Evolutionary conservation across 2,797 vertebrate species (phyloP), one percentile per base, ranked within the genome.

Genomic region (Taeniopygia guttata): DNA sequence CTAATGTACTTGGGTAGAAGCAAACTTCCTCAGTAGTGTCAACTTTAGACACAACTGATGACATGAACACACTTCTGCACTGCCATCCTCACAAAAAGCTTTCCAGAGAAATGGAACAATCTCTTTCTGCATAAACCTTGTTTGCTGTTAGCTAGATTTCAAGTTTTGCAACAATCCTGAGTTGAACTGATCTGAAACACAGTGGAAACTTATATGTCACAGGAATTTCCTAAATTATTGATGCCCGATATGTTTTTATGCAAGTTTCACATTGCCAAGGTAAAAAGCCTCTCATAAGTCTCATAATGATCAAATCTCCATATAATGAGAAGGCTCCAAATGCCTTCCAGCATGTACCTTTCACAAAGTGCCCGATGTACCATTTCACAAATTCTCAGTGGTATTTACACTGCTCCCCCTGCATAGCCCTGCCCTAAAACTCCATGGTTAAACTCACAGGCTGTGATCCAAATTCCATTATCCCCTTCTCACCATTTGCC

Each of bases 21-120:
- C 13, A 92, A 90, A 84, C 64, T 87, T 83, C 70, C 84, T 72
- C 70, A 82, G 20, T 7, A 79, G 29, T 18, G 23, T 48, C 70
- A 73, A 30, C 77, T 90, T 90, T 15, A 52, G 89, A 42, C 55
- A 3, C 32, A 75, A 82, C 49, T 27, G 55, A 48, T 32, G 51
- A 63, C 29, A 11, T 16, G 74, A 82, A 48, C 9, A 6, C 2
- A 18, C 16, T 15, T 26, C 70, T 59, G 43, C 63, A 43, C 67
- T 84, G 38, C 63, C 26, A 48, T 25, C 36, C 51, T 66, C 45
- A 79, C 15, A 34, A 51, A 91, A 54, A 78, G 3, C 48, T 13
- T 95, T 69, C 59, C 43, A 55, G 55, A 43, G 16, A 60, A 54
- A 26, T 7, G 25, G 26, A 69, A 29, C 27, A 26, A 13, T 34